Conservation (phyloP, 2,797 vertebrate genomes). For the Falco columbarius region DNA sequence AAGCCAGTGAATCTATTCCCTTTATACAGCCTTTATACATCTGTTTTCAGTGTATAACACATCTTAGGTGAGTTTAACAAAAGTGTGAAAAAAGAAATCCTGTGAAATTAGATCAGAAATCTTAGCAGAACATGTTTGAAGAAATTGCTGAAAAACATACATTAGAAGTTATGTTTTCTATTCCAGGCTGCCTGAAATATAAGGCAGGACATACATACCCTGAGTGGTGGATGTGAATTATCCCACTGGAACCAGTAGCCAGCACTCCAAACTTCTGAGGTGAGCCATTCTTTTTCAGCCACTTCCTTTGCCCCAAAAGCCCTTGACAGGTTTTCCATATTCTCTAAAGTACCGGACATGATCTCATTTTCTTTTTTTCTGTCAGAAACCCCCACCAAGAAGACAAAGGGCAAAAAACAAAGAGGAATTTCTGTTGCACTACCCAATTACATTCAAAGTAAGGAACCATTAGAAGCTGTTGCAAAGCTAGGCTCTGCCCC, state of each 20-base stretch:
- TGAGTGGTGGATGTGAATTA: background rate
- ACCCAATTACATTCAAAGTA: background rate
- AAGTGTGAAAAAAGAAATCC: background rate
- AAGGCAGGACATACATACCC: background rate
- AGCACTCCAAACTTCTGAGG: background rate
- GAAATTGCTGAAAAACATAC: background rate
- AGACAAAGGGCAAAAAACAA: background rate
- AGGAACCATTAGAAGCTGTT: background rate
- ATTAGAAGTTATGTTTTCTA: background rate
- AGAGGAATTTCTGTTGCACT: background rate
- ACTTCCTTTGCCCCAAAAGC: background rate
- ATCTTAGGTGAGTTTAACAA: background rate
- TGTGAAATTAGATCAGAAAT: background rate
- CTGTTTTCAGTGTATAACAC: background rate
- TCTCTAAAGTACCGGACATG: background rate
- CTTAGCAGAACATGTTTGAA: background rate
- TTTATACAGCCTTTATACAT: background rate
- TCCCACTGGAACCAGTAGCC: background rate
- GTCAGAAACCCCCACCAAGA: rapidly evolving
- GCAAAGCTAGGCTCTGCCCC: background rate
- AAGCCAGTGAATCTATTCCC: background rate
- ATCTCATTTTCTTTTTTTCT: rapidly evolving
- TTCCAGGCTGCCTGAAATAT: background rate
- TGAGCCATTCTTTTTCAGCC: background rate
- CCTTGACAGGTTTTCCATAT: background rate